A percentile compares a stretch with the other conserved stretches of the same genome.
Evolutionary conservation across 2,113 vertebrate genomes (phyloP).

Genomic region (Neopipo cinnamomea): DNA sequence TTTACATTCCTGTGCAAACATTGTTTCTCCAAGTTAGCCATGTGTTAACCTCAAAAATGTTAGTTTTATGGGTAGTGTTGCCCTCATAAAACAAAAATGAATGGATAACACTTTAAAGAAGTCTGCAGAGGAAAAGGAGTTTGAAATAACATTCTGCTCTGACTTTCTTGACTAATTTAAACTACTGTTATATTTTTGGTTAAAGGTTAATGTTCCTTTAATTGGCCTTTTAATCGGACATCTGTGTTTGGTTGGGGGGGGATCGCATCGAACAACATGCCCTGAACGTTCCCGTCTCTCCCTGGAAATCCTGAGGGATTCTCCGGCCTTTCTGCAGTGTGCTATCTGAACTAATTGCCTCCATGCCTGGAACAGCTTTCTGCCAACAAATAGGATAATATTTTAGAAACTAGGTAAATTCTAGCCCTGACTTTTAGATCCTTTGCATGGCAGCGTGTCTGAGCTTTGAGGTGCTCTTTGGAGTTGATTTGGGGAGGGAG

Average conservation of each 20-base stretch:
- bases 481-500: neutral
- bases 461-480: neutral
- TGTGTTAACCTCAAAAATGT: slow-evolving; percentile 59
- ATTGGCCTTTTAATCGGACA: slow-evolving; percentile 55
- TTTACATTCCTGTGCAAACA: neutral
- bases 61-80: slow-evolving; percentile 43
- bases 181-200: slow-evolving; percentile 64
- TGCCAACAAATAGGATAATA: neutral
- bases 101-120: slow-evolving; percentile 37
- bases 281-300: neutral
- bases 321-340: neutral
- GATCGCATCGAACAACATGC: neutral
- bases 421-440: neutral
- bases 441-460: neutral
- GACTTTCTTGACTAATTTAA: slow-evolving; percentile 54
- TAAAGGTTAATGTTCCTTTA: slow-evolving; percentile 63
- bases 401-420: neutral
- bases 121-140: slow-evolving; percentile 45
- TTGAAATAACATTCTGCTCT: slow-evolving; percentile 50
- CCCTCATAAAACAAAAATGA: slow-evolving; percentile 61
- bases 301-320: neutral
- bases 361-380: neutral
- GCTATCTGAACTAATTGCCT: neutral
- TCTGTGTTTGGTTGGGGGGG: slow-evolving; percentile 3
- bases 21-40: slow-evolving; percentile 48